Base-by-base conservation (phyloP, 2,113 vertebrate genomes). In the Dipodomys stephensi region DNA sequence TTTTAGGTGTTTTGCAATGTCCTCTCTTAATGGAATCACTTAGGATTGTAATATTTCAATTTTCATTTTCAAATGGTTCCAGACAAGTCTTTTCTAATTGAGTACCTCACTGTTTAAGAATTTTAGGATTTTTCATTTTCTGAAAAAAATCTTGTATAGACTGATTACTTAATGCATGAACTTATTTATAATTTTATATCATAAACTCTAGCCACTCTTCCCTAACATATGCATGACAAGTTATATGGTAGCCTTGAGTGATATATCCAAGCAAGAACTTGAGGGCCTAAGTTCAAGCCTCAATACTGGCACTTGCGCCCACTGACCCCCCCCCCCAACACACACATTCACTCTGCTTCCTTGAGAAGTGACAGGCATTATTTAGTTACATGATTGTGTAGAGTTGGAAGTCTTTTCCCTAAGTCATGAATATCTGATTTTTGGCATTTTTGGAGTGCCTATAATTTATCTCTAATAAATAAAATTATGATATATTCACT, bases 11-110 rank as follows among this genome's bases (percentile, higher is more conserved):
- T 86, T 86, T 4, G 12, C 6, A 27, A 4, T 78, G 87, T 96
- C 15, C 5, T 8, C 87, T 3, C 20, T 83, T 76, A 57, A 77
- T 15, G 49, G 20, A 11, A 73, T 81, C 28, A 84, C 80, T 92
- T 94, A 62, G 35, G 10, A 91, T 60, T 39, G 2, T 83, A 89
- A 65, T 10, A 84, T 87, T 95, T 93, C 78, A 73, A 74, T 95
- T 81, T 83, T 15, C 0, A 49, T 65, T 87, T 94, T 95, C 39
- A 94, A 22, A 91, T 15, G 27, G 77, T 19, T 80, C 20, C 13
- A 60, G 95, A 85, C 88, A 20, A 88, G 28, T 83, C 7, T 16
- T 88, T 87, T 87, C 28, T 84, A 23, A 85, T 57, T 84, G 78
- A 90, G 32, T 74, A 2, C 84, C 9, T 30, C 15, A 69, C 6